These are phyloP conservation scores for Drosophila hydei DNA, from an alignment of 1,140 invertebrate species.

Conservation along the genomic window DNA sequence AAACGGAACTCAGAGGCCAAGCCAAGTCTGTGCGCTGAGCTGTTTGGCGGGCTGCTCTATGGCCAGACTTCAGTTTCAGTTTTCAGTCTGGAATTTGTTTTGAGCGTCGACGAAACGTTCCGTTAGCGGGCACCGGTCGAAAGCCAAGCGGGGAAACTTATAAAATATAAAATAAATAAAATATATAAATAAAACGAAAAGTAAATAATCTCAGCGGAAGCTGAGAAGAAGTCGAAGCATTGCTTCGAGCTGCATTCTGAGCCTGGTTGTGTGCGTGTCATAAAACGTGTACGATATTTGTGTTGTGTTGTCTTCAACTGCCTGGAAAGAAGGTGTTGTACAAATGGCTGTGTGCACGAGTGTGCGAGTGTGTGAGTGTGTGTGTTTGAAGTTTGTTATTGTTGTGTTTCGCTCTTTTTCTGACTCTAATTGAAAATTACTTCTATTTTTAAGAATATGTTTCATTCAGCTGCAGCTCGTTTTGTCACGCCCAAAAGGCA, in stretches of 20 bases:
- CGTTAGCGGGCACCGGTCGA: constrained; percentile 43
- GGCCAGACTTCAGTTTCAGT: constrained; percentile 55
- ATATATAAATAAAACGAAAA: neutral
- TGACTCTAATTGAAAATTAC: neutral
- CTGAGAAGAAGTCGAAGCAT: neutral
- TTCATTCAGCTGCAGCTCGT: too few relatives aligned
- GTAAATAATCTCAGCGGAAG: neutral
- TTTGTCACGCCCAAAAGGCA: constrained; percentile 48
- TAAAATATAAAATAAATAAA: constrained; percentile 26
- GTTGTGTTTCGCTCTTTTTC: neutral
- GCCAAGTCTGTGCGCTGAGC: constrained; percentile 51
- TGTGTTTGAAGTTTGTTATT: neutral
- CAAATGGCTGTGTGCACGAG: neutral
- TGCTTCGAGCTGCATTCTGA: constrained; percentile 3
- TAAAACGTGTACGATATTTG: constrained; percentile 2
- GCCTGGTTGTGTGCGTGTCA: constrained; percentile 2
- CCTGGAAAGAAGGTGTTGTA: constrained; percentile 6
- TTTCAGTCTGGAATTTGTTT: constrained; percentile 76
- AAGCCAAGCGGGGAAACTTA: constrained; percentile 24
- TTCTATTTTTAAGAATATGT: too few relatives aligned
- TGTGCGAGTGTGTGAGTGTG: constrained; percentile 3
- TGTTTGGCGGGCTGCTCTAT: constrained; percentile 47
- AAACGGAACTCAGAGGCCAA: constrained; percentile 33
- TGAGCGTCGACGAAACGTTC: constrained; percentile 63
- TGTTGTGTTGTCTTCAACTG: constrained; percentile 12